Conservation (phyloP, 1,140 invertebrate species). For the Bombus turneri region DNA sequence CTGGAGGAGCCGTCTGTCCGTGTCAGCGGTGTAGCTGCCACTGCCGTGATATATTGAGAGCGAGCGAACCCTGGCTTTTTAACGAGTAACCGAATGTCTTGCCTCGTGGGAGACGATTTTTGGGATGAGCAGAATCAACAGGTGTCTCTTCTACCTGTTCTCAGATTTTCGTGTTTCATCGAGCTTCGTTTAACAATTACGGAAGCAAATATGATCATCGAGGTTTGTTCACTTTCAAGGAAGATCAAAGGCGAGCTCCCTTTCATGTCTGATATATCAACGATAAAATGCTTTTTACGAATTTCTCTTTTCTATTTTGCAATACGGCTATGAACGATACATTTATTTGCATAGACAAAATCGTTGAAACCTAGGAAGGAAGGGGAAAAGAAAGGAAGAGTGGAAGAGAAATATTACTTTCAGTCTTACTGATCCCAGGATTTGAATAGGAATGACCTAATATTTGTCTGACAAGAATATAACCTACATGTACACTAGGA, state of each 20-base stretch:
- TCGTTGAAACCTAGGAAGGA: too few species aligned
- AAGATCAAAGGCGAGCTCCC: not conserved
- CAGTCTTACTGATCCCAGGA: too few species aligned
- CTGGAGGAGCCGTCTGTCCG: conserved; percentile 68
- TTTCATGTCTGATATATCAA: not conserved
- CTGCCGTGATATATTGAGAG: conserved; percentile 77
- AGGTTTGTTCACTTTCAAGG: not conserved
- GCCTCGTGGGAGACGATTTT: conserved; percentile 59
- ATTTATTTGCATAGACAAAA: too few species aligned
- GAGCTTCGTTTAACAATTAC: conserved; percentile 8
- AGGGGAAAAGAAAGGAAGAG: too few species aligned
- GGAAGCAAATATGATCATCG: not conserved
- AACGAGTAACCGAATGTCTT: conserved; percentile 63
- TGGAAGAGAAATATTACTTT: too few species aligned
- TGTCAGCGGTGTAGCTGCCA: conserved; percentile 74
- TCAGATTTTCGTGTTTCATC: not conserved
- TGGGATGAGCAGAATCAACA: conserved; percentile 72
- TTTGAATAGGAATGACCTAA: too few species aligned
- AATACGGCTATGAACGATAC: too few species aligned
- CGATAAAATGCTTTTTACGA: not conserved
- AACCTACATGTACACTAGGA: too few species aligned
- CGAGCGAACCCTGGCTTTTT: conserved; percentile 68
- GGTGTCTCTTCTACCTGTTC: conserved; percentile 74
- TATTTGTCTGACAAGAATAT: too few species aligned
- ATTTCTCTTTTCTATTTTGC: too few species aligned